Evolutionary conservation across 2,888 invertebrate species (phyloP), one percentile per base, ranked within the genome.

Genomic region (Phaonia tiefii): DNA sequence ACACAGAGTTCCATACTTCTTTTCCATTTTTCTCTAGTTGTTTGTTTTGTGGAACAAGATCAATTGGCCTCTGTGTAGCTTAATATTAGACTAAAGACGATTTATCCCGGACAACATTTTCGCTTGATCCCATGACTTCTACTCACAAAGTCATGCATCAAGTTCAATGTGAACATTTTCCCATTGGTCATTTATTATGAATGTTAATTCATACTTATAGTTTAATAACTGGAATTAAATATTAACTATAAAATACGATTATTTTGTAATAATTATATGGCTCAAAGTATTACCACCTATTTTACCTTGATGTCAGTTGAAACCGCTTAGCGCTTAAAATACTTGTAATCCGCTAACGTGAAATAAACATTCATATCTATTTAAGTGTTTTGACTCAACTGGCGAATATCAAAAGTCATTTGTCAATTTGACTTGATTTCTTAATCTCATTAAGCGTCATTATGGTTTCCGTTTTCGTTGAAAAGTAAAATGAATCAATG

Each of bases 221-320:
- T n/a, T n/a, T n/a, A n/a, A n/a, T n/a, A n/a, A n/a, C n/a, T n/a
- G n/a, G n/a, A n/a, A n/a, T n/a, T n/a, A n/a, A n/a, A n/a, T 22
- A 78, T 54, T 78, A 42, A 20, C 25, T 73, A 73, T 56, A 51
- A 56, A 70, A 51, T 60, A 60, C 20, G 15, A 54, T 58, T 65
- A 67, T 74, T 72, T 72, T 69, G 66, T 26, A 66, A 67, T 66
- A 56, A 78, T 78, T 75, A 77, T 46, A 67, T 22, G 39, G 15
- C 25, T 74, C 56, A 72, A 51, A 1, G 25, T 22, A 42, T 15
- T 65, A 26, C 31, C 26, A 26, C 58, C 44, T 20, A 67, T 69
- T 22, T 73, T 42, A 76, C 73, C 73, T 80, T 74, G 70, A 31
- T 15, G 58, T n/a, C 31, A 56, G 49, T 11, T 37, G 63, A 63